A percentile compares a stretch with the other conserved stretches of the same genome.
Conservation (phyloP, 1,140 invertebrate species). For the Ephestia elutella region DNA sequence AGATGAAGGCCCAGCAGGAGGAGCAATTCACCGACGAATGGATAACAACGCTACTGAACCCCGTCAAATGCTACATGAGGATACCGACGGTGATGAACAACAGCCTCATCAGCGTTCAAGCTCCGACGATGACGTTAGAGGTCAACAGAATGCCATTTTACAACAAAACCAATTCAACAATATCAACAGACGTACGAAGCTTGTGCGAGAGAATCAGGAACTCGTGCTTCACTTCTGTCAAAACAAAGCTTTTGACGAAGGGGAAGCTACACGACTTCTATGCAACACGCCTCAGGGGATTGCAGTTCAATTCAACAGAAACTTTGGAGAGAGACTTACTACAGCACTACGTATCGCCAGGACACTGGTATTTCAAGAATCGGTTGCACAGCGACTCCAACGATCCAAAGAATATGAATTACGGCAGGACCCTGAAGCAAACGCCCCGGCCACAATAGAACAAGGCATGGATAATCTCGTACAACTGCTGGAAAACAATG, state of each 20-base stretch:
- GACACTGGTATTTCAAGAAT: conserved; percentile 39
- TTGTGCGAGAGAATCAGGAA: conserved; percentile 12
- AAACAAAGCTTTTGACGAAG: conserved; percentile 31
- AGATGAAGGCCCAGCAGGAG: conserved; percentile 18
- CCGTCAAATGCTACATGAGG: conserved; percentile 5
- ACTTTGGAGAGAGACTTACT: conserved; percentile 19
- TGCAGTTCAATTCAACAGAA: conserved; percentile 17
- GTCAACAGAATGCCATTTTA: conserved; percentile 10
- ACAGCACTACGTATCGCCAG: conserved; percentile 23
- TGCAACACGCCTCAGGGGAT: conserved; percentile 23
- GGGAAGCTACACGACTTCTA: conserved; percentile 23
- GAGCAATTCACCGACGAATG: conserved; percentile 7
- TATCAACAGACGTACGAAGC: conserved; percentile 5
- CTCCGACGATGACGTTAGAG: conserved; percentile 9
- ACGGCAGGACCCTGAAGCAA: no score
- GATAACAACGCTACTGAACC: conserved; percentile 13
- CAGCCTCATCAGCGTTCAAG: conserved; percentile 9
- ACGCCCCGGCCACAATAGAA: no score
- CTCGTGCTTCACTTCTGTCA: conserved; percentile 25
- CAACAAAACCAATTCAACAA: neutral
- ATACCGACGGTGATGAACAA: conserved; percentile 3
- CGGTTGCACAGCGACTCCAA: conserved; percentile 25
- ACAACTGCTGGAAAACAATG: no score
- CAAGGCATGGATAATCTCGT: no score
- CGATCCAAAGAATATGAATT: conserved; percentile 15